These are phyloP conservation scores for Sebastes matsubarae DNA, from an alignment of 2,797 vertebrate genomes.

Conservation along the genomic window DNA sequence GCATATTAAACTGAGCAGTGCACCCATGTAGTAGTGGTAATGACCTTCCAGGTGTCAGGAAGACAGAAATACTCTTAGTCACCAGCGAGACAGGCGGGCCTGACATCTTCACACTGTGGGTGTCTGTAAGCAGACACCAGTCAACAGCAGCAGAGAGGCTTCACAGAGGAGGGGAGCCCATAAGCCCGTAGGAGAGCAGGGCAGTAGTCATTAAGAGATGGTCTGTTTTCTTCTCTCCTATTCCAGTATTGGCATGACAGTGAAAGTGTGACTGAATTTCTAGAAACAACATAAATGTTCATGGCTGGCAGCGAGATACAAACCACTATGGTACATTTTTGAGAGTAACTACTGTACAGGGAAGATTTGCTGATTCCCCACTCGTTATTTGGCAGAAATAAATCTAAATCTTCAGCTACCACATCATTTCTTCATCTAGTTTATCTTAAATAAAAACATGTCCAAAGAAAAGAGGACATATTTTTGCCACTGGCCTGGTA, in stretches of 20 bases:
- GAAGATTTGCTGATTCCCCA: conserved; percentile 24
- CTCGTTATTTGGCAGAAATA: conserved; percentile 28
- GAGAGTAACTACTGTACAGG: background rate
- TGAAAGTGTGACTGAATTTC: background rate
- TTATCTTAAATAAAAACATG: conserved; percentile 23
- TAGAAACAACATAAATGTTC: conserved; percentile 3
- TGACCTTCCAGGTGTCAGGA: conserved; percentile 54
- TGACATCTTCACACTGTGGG: conserved; percentile 46
- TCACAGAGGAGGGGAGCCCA: conserved; percentile 14
- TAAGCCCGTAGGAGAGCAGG: background rate
- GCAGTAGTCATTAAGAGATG: conserved; percentile 5
- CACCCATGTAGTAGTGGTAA: conserved; percentile 23
- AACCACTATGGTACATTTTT: conserved; percentile 24
- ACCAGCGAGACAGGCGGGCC: conserved; percentile 38
- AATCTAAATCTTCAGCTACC: conserved; percentile 7
- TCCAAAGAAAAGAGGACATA: conserved; percentile 13
- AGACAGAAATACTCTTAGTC: conserved; percentile 67
- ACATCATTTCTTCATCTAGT: conserved; percentile 28
- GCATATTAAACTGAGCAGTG: conserved; percentile 23
- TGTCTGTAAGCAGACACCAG: conserved; percentile 62
- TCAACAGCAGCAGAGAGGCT: conserved; percentile 39
- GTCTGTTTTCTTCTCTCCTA: background rate
- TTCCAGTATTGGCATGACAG: background rate
- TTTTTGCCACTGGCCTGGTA: background rate
- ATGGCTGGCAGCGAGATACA: conserved; percentile 7